These are phyloP conservation scores for Tinea trinotella DNA, from an alignment of 2,888 invertebrate species.

Conservation along the genomic window DNA sequence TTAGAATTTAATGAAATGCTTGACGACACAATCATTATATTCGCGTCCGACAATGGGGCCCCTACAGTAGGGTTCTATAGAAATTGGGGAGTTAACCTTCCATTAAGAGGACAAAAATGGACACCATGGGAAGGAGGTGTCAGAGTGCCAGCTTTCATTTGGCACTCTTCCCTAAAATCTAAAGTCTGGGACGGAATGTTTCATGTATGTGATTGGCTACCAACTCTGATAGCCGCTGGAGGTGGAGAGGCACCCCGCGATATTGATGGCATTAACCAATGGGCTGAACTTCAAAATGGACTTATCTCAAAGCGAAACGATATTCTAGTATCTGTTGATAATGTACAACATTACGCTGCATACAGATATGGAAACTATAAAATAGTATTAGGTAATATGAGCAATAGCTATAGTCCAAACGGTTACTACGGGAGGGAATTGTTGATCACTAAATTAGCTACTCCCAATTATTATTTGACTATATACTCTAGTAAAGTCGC, in stretches of 20 bases:
- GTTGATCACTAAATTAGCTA: constrained; percentile 37
- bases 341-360: constrained; percentile 42
- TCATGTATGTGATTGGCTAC: constrained; percentile 87
- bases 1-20: constrained; percentile 78
- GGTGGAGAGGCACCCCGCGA: constrained; percentile 34
- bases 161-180: constrained; percentile 57
- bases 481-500: constrained; percentile 42
- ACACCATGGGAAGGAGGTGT: constrained; percentile 89
- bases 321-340: constrained; percentile 19
- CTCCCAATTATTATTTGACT: constrained; percentile 46
- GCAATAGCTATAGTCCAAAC: constrained; percentile 35
- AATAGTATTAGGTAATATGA: constrained; percentile 34
- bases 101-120: constrained; percentile 82
- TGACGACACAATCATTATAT: constrained; percentile 86
- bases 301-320: constrained; percentile 42
- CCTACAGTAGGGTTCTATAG: constrained; percentile 79
- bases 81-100: constrained; percentile 86
- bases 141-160: constrained; percentile 80
- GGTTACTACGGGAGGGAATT: constrained; percentile 47
- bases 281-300: constrained; percentile 49
- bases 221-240: constrained; percentile 74
- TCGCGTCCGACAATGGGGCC: constrained; percentile 91
- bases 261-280: constrained; percentile 51
- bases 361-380: constrained; percentile 40
- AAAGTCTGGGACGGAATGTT: constrained; percentile 69